Base-by-base conservation (phyloP, 2,797 vertebrate species). In the Corythornis leucogaster region DNA sequence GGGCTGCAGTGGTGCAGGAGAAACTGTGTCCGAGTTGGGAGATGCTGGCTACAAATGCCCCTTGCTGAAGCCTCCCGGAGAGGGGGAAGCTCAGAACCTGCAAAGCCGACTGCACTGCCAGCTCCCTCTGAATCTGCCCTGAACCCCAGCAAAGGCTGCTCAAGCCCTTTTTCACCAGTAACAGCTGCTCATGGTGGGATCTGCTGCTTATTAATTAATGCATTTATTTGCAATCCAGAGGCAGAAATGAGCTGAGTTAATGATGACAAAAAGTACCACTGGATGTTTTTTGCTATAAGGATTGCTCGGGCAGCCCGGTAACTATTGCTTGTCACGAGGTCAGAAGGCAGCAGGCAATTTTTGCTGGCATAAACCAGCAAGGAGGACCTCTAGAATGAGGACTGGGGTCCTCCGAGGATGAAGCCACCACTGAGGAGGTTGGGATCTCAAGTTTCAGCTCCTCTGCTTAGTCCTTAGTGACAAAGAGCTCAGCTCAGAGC, bases 311-410 rank as follows among this genome's bases (percentile, higher is more conserved):
- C 67, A 19, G 79, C 3, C 21, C 0, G 8, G 83, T 31, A 55
- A 58, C 92, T 80, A 25, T 67, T 78, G 94, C 91, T 93, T 25
- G 53, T 53, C 68, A 50, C 2, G 18, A 38, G 89, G 74, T 74
- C 53, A 1, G 81, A 76, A 79, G 89, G 89, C 92, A 69, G 63
- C 9, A 38, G 8, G 6, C 11, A 30, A 11, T 69, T 40, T 58
- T 11, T 40, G 82, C 62, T 13, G 3, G 50, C 0, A 4, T 9
- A 9, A 42, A 33, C 7, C 3, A 2, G 78, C 51, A 5, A 53
- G 42, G 3, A 7, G 57, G 76, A 25, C 2, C 66, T n/a, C 2
- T 1, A 35, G 45, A 2, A 1, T 15, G 71, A 15, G 14, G 30
- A 46, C 3, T 2, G 7, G 63, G n/a, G 57, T 51, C 3, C 21